Evolutionary conservation across 2,888 invertebrate genomes (phyloP), one percentile per base, ranked within the genome.

Genomic region (Erebia epiphron): DNA sequence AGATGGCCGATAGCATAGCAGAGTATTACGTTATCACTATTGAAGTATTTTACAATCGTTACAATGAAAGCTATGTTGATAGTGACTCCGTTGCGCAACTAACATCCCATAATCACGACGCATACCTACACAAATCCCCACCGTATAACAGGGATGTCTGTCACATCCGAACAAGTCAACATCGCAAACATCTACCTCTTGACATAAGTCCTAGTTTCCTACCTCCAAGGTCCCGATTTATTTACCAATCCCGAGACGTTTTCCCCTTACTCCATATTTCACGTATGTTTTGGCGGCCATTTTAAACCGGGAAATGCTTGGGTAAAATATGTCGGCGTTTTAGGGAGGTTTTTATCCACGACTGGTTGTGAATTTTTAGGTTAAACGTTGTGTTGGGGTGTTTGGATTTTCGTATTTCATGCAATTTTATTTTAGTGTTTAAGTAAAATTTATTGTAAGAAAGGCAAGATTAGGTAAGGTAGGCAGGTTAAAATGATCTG

Each of bases 171-270:
- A 66, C 73, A 63, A 70, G 52, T 68, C 66, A 66, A 56, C 41
- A 46, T 70, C 61, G 26, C 73, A 66, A 73, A 68, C 66, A 73
- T 66, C 65, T 68, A 65, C 64, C 68, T 67, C 64, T 64, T 61
- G 65, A 70, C 64, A 67, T 70, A 67, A 54, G 65, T 68, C 68
- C 70, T 68, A 70, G 58, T 67, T 68, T 65, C 50, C 66, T 16
- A 54, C 54, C 57, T 67, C 41, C 50, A 61, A 60, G 58, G 68
- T 43, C 58, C 46, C 56, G 60, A 64, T 73, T 68, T 73, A 73
- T 73, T 73, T 68, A 63, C 70, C 63, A 65, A 68, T 68, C 13
- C 52, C 16, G 57, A 54, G 43, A 41, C 61, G 43, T 73, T 68
- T 64, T 54, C 60, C 60, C 56, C n/a, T 58, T 68, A 52, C 67